Base-by-base conservation (phyloP, 2,888 invertebrate species). In the Epistrophe grossulariae region DNA sequence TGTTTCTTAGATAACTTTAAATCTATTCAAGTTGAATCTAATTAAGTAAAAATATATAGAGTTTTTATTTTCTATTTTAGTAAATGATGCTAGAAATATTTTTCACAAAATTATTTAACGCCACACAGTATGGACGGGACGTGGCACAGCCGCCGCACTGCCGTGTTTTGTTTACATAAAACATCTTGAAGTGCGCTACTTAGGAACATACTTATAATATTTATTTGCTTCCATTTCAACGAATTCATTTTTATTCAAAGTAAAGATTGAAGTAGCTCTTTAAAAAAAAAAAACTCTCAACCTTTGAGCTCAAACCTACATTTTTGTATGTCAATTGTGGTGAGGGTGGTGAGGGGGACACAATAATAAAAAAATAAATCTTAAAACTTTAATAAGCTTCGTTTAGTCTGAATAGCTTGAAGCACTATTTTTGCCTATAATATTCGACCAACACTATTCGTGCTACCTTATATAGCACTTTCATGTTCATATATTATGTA, bases 81-180 rank as follows among this genome's bases (percentile, higher is more conserved):
- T 81, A 74, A 85, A 81, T 85, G 85, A 85, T 82, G 85, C 78
- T 74, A 85, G 73, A 76, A 60, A 38, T 19, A 38, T 35, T 59
- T 35, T 35, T 59, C 43, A 48, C 55, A 38, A 10, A 19, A 45
- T n/a, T 17, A 38, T 38, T 52, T 68, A 52, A 52, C 68, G 52
- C 68, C 68, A 68, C 31, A 35, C 6, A 19, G 10, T n/a, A n/a
- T 13, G 1, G 3, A 24, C 28, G 15, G 4, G 5, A 31, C 31
- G 28, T 8, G 28, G 11, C 19, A 40, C 17, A 1, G 13, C 13
- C 24, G 24, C 31, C 1, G 8, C 9, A 1, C 7, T 35, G 35
- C 15, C 38, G 64, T 66, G 31, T 66, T 5, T 48, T 48, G 31
- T 66, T 66, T 66, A 48, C 24, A 48, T 48, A 48, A 66, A 48